These are phyloP conservation scores for Limnephilus marmoratus DNA, from an alignment of 2,888 invertebrate genomes.

Conservation along the genomic window DNA sequence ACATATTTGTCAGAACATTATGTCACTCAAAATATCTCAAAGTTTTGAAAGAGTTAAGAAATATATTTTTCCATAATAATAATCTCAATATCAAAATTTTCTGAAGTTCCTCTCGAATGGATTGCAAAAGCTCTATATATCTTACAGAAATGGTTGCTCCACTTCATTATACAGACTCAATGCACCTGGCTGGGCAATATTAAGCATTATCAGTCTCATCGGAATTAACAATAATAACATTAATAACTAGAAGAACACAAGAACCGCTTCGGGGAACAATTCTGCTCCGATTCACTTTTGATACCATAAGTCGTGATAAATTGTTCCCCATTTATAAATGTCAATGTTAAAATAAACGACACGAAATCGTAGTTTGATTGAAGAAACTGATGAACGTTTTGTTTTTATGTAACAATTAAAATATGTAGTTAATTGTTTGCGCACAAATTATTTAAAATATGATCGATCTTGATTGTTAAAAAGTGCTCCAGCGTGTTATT, in stretches of 20 bases:
- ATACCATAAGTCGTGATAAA: slow-evolving; percentile 27
- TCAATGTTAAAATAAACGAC: slow-evolving; percentile 30
- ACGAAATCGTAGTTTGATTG: slow-evolving; percentile 13
- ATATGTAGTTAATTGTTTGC: not conserved
- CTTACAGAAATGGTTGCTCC: not conserved
- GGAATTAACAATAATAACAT: not conserved
- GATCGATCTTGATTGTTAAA: not conserved
- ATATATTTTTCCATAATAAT: too few species aligned
- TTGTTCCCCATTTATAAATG: slow-evolving; percentile 22
- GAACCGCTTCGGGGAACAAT: slow-evolving; percentile 14
- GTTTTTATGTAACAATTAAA: not conserved
- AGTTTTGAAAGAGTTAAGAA: too few species aligned
- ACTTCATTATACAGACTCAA: not conserved
- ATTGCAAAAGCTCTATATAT: not conserved
- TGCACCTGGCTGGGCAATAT: not conserved
- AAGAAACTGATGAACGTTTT: not conserved
- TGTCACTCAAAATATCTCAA: too few species aligned
- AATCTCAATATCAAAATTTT: too few species aligned
- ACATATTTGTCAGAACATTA: too few species aligned
- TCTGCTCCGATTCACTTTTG: slow-evolving; percentile 11
- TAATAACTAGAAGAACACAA: not conserved
- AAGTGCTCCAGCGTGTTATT: not conserved
- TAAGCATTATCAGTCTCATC: not conserved
- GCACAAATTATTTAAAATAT: not conserved
- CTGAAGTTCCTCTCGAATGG: not conserved